phyloP scores from a whole-genome alignment of 2,888 invertebrate species.

The Phasia obesa region DNA sequence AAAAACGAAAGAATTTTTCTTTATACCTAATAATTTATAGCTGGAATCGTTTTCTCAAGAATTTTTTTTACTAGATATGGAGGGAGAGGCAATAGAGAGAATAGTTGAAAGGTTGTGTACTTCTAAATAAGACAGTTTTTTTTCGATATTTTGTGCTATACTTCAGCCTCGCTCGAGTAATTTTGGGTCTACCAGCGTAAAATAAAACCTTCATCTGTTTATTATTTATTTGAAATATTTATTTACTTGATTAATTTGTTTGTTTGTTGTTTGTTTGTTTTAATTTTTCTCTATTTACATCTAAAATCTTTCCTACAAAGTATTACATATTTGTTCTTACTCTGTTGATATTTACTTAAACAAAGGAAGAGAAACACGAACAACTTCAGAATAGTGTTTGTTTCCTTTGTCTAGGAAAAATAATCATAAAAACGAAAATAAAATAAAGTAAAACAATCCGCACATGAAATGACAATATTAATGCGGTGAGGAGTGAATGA shows the following conservation, averaged over 20 bases:
- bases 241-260: slow-evolving; percentile 17
- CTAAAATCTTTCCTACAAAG: background rate
- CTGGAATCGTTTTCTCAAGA: too few relatives aligned
- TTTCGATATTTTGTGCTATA: too few relatives aligned
- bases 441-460: slow-evolving; percentile 23
- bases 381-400: slow-evolving; percentile 25
- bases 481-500: slow-evolving; percentile 23
- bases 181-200: background rate
- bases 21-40: too few relatives aligned
- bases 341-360: slow-evolving; percentile 23
- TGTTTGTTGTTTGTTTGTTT: background rate
- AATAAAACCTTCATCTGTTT: background rate
- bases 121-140: too few relatives aligned
- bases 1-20: too few relatives aligned
- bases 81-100: too few relatives aligned
- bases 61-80: too few relatives aligned
- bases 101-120: too few relatives aligned
- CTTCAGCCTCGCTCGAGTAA: background rate
- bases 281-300: slow-evolving; percentile 1
- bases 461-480: slow-evolving; percentile 11
- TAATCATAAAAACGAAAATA: slow-evolving; percentile 1
- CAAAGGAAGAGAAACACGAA: slow-evolving; percentile 34
- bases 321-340: background rate
- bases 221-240: background rate
- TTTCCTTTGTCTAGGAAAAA: slow-evolving; percentile 42